Evolutionary conservation across 2,888 invertebrate genomes (phyloP).

Genomic region (Agrotis clavis): DNA sequence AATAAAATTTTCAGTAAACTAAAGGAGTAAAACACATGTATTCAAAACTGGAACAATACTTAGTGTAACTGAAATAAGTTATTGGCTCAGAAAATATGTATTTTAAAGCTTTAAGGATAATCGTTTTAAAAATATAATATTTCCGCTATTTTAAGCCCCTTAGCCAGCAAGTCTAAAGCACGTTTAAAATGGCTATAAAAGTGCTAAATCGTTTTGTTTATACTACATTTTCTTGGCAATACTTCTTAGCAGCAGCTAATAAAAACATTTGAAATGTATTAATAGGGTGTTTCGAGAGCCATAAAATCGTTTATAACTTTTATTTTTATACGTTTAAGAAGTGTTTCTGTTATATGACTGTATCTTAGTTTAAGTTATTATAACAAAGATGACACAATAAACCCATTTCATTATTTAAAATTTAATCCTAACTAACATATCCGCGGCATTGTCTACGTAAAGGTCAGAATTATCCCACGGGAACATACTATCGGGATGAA

Average conservation of each 20-base stretch:
- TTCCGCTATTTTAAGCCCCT: constrained; percentile 42
- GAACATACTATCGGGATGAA: too few relatives aligned
- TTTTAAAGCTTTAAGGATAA: too few relatives aligned
- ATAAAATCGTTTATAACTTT: constrained; percentile 37
- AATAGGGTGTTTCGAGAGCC: constrained; percentile 37
- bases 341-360: not conserved
- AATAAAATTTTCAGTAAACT: too few relatives aligned
- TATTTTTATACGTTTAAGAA: constrained; percentile 2
- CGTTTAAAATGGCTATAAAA: constrained; percentile 55
- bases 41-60: too few relatives aligned
- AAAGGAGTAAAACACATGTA: too few relatives aligned
- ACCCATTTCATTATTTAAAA: not conserved
- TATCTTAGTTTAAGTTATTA: not conserved
- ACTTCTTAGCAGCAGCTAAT: constrained; percentile 43
- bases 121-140: not conserved
- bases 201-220: constrained; percentile 64
- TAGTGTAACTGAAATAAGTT: too few relatives aligned
- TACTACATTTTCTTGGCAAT: constrained; percentile 55
- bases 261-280: constrained; percentile 51
- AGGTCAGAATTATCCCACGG: too few relatives aligned
- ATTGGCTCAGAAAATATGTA: too few relatives aligned
- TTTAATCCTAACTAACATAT: too few relatives aligned
- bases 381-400: not conserved
- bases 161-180: constrained; percentile 28
- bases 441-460: too few relatives aligned